phyloP scores from a whole-genome alignment of 2,888 invertebrate genomes.

The Agrilus mali region DNA sequence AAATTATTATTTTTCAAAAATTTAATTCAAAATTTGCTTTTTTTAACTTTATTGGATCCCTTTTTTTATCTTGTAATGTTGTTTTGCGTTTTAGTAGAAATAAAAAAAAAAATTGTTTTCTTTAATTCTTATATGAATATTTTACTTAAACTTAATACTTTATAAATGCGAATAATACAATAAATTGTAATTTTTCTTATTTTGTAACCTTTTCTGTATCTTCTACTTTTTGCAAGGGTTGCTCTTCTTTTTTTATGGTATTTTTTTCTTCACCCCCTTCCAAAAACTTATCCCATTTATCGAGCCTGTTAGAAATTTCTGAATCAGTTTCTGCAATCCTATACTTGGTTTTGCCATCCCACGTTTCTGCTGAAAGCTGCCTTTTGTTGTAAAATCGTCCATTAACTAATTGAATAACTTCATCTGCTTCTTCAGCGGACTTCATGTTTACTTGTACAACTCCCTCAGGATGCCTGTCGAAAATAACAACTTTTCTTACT shows the following conservation, averaged over 20 bases:
- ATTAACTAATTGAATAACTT: slow-evolving; percentile 75
- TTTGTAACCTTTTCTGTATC: no score
- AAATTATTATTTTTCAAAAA: no score
- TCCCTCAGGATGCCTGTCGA: slow-evolving; percentile 90
- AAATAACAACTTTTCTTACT: slow-evolving; percentile 81
- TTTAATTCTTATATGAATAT: no score
- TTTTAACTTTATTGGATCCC: no score
- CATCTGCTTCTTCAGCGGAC: slow-evolving; percentile 83
- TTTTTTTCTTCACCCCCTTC: slow-evolving; percentile 35
- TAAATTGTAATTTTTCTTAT: no score
- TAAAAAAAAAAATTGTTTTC: no score
- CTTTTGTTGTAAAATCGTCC: slow-evolving; percentile 84
- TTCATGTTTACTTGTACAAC: slow-evolving; percentile 86
- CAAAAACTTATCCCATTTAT: slow-evolving; percentile 79
- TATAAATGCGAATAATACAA: no score
- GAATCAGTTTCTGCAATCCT: slow-evolving; percentile 83
- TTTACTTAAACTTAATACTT: no score
- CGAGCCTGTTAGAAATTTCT: slow-evolving; percentile 65
- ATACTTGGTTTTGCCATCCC: slow-evolving; percentile 88
- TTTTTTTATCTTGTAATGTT: no score
- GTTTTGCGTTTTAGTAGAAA: no score
- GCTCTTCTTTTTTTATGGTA: neutral
- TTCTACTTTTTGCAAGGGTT: no score
- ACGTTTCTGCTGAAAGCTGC: slow-evolving; percentile 73
- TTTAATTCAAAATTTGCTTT: no score